phyloP scores from a whole-genome alignment of 2,888 invertebrate genomes.

The Icerya purchasi region DNA sequence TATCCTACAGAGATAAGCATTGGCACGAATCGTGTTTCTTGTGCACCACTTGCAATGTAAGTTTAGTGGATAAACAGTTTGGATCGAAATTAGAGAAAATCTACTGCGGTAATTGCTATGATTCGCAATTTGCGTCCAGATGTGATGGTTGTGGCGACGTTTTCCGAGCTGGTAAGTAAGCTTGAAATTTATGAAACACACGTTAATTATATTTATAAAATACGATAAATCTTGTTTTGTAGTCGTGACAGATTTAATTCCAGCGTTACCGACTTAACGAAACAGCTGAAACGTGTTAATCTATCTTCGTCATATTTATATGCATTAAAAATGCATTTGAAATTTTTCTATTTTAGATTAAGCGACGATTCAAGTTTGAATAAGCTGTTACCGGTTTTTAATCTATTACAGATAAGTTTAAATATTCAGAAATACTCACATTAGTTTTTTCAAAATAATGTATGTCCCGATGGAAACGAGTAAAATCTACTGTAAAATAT shows the following conservation, averaged over 20 bases:
- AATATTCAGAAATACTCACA: no score
- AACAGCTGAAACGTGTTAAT: no score
- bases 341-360: no score
- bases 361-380: no score
- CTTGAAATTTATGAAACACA: background rate
- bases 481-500: no score
- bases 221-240: background rate
- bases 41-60: constrained; percentile 92
- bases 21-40: constrained; percentile 99
- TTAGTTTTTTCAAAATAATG: no score
- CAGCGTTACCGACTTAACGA: no score
- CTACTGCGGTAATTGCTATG: constrained; percentile 98
- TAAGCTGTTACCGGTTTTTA: no score
- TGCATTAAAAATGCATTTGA: no score
- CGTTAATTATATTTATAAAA: background rate
- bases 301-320: no score
- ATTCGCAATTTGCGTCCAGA: constrained; percentile 94
- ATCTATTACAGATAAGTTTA: no score
- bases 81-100: constrained; percentile 98
- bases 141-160: constrained; percentile 98
- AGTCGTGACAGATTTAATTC: background rate
- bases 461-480: no score
- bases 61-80: constrained; percentile 97
- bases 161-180: constrained; percentile 74
- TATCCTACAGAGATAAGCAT: constrained; percentile 99